Base-by-base conservation (phyloP, 2,797 vertebrate species). In the Peromyscus eremicus region DNA sequence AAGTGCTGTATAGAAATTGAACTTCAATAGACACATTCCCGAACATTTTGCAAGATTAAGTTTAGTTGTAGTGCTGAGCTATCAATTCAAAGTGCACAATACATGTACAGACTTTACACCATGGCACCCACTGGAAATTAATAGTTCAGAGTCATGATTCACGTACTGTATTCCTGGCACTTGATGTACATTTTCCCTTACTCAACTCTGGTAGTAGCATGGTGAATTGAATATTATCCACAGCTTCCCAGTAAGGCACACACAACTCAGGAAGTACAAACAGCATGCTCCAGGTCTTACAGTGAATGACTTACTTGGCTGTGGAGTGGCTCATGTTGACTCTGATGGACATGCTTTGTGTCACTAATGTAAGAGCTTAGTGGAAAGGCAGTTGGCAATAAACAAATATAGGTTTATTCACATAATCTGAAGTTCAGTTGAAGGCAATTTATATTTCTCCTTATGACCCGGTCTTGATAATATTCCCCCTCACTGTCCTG, bases 351-450 rank as follows among this genome's bases (percentile, higher is more conserved):
- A 40, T 49, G 68, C 57, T 82, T 87, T 62, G 12, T 10, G 27
- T 46, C 68, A 85, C 0, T 57, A 29, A 37, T 79, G 0, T 70
- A 57, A 71, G 16, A 80, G 17, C 32, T 80, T 40, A 77, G n/a
- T n/a, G 89, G 66, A 75, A 79, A 87, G 77, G n/a, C 62, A 64
- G 12, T 64, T n/a, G 83, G 43, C 23, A 89, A 62, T 34, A 43
- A 75, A 57, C 64, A 89, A 62, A 55, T 60, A 6, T 16, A 92
- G 85, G 19, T 68, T 84, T 80, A 34, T 37, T 89, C 37, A 43
- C n/a, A 40, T 57, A 62, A 81, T 75, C 43, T 82, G 79, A 81
- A 91, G 91, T 81, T 75, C 68, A 86, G 37, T 29, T 88, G 81
- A 89, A 77, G 70, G 32, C 27, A 73, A 43, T 79, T 90, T 86